Base-by-base conservation (phyloP, 2,113 vertebrate species). In the Ptilorrhoa leucosticta region DNA sequence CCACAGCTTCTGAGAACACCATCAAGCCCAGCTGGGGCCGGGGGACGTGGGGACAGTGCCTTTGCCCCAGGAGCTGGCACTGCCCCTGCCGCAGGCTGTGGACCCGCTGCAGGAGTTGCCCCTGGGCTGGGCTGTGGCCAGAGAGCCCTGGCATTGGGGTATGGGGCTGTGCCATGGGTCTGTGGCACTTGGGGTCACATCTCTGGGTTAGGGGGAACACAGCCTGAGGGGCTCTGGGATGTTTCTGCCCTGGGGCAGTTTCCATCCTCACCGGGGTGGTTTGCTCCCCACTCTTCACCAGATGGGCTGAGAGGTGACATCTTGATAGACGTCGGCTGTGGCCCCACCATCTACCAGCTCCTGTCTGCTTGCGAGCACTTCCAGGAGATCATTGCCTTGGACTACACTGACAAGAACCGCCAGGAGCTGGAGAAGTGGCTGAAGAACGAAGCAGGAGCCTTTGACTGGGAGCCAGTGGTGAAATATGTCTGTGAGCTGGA, bases 291-390 rank as follows among this genome's bases (percentile, higher is more conserved):
- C 44, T 13, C 47, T 8, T 13, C 40, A 6, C 40, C 83, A 97
- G 97, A 95, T 0, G 28, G 72, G 37, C 50, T 90, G 30, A 92
- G 53, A 28, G 97, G 97, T 3, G 27, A 89, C 10, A 91, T 76
- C 56, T 64, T 97, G 81, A 85, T 94, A 9, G 98, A 97, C 0
- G 57, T 97, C 0, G 91, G 97, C 64, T 94, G 96, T 2, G 94
- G 97, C n/a, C 98, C 97, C 18, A 92, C 96, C 40, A 95, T 94
- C 84, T 95, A 97, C 83, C 95, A 94, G 53, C 69, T 98, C 5
- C 94, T 98, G 18, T 96, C 96, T 0, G 96, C 97, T 19, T 98
- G 96, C 2, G 84, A 97, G 71, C 28, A 14, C 58, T 97, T 94
- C 73, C 47, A 89, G 48, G 95, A 98, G 81, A 93, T 97, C 47